Base-by-base conservation (phyloP, 2,888 invertebrate genomes). In the Drosophila ezoana region DNA sequence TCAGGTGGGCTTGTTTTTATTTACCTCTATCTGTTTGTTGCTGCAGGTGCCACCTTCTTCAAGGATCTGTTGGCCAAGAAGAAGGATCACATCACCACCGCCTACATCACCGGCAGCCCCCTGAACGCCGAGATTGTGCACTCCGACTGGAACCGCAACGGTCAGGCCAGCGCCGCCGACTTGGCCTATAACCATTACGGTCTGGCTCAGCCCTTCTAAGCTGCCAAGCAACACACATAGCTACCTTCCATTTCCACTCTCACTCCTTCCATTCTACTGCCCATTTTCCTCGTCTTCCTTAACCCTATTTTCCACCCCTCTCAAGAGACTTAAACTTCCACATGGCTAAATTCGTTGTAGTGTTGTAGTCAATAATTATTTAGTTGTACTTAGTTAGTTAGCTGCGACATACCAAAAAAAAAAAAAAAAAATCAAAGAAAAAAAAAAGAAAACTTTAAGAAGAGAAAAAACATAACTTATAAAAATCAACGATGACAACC, bases 61-160 rank as follows among this genome's bases (percentile, higher is more conserved):
- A 92, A 92, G 88, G 92, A 92, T 80, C 81, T 92, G 71, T 77
- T 92, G 84, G 90, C 90, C 66, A 92, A 92, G 82, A 92, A 92
- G 84, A 91, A 92, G 89, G 92, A 92, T 73, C 92, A 91, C 82
- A 91, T 92, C 68, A 92, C 92, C 83, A 92, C 92, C 58, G 92
- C 92, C 63, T 92, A 92, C 84, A 92, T 92, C 73, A 91, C 92
- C 54, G 92, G 92, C 80, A 90, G 90, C 74, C 92, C 92, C 63
- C 69, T 92, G 79, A 92, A 91, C 71, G 92, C 92, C 64, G 92
- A 92, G 81, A 92, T 92, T 78, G 91, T 92, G 56, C 92, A 92
- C 83, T 91, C 92, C 43, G 92, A 91, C 79, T 92, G 92, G 92
- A 92, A 91, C 74, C 91, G 92, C 76, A 92, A 92, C 71, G 92